phyloP scores from a whole-genome alignment of 2,888 invertebrate species.

The Oasisia sp. region DNA sequence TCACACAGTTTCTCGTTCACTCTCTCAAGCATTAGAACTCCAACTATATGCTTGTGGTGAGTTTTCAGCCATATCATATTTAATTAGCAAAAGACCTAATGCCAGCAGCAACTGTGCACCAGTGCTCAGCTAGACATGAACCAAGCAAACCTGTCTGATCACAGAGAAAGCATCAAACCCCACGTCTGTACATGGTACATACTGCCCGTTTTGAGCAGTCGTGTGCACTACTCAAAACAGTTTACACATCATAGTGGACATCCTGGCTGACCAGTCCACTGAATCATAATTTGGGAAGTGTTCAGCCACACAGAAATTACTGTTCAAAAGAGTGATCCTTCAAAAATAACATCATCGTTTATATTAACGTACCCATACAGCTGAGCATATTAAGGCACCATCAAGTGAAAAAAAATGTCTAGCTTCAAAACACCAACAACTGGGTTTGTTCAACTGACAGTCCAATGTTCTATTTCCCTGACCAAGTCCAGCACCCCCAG shows the following conservation, averaged over 20 bases:
- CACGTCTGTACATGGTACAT: too few relatives aligned
- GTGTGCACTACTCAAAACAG: background rate
- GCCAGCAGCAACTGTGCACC: too few relatives aligned
- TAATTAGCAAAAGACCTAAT: too few relatives aligned
- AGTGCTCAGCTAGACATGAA: too few relatives aligned
- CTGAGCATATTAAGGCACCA: background rate
- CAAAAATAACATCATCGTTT: background rate
- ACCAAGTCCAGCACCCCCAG: background rate
- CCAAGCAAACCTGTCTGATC: too few relatives aligned
- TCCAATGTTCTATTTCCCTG: background rate
- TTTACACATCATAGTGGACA: background rate
- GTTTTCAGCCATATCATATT: too few relatives aligned
- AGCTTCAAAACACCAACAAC: background rate
- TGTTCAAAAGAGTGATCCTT: background rate
- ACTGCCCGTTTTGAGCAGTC: background rate
- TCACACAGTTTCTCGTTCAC: too few relatives aligned
- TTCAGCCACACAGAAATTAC: background rate
- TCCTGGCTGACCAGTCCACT: background rate
- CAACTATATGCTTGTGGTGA: background rate
- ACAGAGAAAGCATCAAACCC: background rate
- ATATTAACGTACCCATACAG: background rate
- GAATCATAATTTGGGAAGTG: background rate
- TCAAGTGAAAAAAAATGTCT: background rate
- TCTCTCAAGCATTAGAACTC: background rate
- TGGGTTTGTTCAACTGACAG: background rate